Percentiles rank a stretch among this genome's conserved stretches.
phyloP scores from a whole-genome alignment of 2,797 vertebrate species.

The Peromyscus nudipes region DNA sequence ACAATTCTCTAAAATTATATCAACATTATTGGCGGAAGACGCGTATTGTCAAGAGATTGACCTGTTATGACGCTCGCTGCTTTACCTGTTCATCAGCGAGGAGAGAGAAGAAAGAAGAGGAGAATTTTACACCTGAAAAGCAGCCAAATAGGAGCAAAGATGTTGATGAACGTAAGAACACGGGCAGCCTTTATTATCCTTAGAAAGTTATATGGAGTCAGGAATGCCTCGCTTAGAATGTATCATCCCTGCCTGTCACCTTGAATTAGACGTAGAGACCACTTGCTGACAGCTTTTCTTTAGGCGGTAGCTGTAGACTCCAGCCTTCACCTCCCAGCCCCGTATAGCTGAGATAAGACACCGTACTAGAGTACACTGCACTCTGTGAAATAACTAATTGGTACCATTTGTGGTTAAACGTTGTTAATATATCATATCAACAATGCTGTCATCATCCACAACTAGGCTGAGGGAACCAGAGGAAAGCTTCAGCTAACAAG shows the following conservation, averaged over 20 bases:
- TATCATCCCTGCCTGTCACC: constrained; percentile 70
- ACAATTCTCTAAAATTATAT: constrained; percentile 19
- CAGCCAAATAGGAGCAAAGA: constrained; percentile 28
- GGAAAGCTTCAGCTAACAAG: constrained; percentile 43
- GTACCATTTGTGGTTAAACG: constrained; percentile 72
- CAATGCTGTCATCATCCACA: constrained; percentile 56
- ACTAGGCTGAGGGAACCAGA: not conserved
- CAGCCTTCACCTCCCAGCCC: not conserved
- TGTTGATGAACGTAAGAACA: not conserved
- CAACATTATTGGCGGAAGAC: not conserved
- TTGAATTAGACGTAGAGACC: constrained; percentile 47
- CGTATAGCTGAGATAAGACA: constrained; percentile 39
- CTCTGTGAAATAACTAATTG: constrained; percentile 61
- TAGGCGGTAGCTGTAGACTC: not conserved
- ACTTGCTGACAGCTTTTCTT: constrained; percentile 70
- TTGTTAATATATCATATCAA: constrained; percentile 49
- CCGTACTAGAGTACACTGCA: not conserved
- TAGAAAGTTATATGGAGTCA: not conserved
- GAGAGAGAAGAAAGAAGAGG: not conserved
- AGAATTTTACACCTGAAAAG: constrained; percentile 56
- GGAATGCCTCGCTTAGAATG: constrained; percentile 22
- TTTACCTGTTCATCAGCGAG: constrained; percentile 1
- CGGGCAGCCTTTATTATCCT: constrained; percentile 13
- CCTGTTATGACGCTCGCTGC: not conserved
- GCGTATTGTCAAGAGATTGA: not conserved